These are phyloP conservation scores for Limenitis camilla DNA, from an alignment of 2,888 invertebrate species.

Conservation along the genomic window DNA sequence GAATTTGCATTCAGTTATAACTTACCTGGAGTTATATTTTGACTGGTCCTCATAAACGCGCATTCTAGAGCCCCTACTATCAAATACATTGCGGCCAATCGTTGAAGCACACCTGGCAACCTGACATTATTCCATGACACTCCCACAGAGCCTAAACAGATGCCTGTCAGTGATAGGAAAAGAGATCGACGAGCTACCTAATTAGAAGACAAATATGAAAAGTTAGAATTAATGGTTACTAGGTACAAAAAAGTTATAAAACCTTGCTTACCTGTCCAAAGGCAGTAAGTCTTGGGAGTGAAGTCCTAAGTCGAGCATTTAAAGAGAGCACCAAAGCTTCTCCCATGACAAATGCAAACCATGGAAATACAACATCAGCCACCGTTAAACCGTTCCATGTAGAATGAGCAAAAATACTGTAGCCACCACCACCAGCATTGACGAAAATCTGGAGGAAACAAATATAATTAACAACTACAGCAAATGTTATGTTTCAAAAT, in stretches of 20 bases:
- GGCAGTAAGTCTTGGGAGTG: conserved; percentile 71
- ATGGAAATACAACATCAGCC: conserved; percentile 91
- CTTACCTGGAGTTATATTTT: conserved; percentile 42
- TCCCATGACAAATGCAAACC: conserved; percentile 95
- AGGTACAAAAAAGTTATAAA: background rate
- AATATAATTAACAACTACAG: background rate
- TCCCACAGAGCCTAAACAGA: conserved; percentile 69
- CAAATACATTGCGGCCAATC: conserved; percentile 86
- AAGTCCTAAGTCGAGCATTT: conserved; percentile 78
- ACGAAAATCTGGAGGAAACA: conserved; percentile 78
- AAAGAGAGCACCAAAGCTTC: conserved; percentile 83
- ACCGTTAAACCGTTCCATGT: conserved; percentile 89
- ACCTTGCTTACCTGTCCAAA: conserved; percentile 48
- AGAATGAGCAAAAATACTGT: conserved; percentile 85
- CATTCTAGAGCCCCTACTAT: conserved; percentile 82
- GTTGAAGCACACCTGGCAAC: conserved; percentile 87
- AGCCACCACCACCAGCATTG: conserved; percentile 89
- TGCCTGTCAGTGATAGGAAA: conserved; percentile 77
- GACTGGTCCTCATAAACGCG: conserved; percentile 60
- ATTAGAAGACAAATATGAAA: background rate
- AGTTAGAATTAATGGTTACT: background rate
- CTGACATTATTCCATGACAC: conserved; percentile 75
- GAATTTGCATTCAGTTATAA: conserved; percentile 7
- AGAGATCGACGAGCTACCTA: conserved; percentile 74
- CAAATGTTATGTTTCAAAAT: background rate